Percentiles rank a stretch among this genome's conserved stretches.
Conservation (phyloP, 2,113 vertebrate species). For the Mirounga angustirostris region DNA sequence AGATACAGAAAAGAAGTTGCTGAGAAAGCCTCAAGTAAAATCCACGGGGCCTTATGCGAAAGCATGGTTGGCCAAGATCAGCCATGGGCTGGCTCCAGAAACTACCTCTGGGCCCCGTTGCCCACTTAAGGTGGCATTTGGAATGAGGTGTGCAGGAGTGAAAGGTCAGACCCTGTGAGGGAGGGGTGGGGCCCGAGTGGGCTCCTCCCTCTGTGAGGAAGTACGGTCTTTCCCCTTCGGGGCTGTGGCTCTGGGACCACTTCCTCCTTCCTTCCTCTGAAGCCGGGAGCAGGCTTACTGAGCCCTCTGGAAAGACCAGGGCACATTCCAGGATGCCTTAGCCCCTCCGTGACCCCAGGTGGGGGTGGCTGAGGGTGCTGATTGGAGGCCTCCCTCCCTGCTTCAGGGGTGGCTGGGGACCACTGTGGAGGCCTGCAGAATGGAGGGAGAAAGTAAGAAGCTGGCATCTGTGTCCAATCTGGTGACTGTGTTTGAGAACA, state of each 20-base stretch:
- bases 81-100: neutral
- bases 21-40: neutral
- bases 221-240: neutral
- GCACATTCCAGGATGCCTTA: neutral
- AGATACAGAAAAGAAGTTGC: neutral
- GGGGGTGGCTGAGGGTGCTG: neutral
- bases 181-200: accelerated
- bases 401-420: neutral
- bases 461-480: constrained; percentile 68
- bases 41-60: neutral
- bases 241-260: neutral
- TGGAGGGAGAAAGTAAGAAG: constrained; percentile 64
- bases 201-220: constrained; percentile 47
- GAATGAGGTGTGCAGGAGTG: neutral
- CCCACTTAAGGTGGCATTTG: neutral
- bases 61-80: neutral
- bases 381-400: neutral
- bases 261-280: constrained; percentile 69
- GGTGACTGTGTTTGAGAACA: constrained; percentile 81
- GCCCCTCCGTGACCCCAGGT: neutral
- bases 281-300: neutral
- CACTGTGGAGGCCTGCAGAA: constrained; percentile 15
- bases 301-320: neutral
- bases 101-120: neutral
- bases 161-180: neutral